phyloP scores from a whole-genome alignment of 2,888 invertebrate species.

The Hemaris fuciformis region DNA sequence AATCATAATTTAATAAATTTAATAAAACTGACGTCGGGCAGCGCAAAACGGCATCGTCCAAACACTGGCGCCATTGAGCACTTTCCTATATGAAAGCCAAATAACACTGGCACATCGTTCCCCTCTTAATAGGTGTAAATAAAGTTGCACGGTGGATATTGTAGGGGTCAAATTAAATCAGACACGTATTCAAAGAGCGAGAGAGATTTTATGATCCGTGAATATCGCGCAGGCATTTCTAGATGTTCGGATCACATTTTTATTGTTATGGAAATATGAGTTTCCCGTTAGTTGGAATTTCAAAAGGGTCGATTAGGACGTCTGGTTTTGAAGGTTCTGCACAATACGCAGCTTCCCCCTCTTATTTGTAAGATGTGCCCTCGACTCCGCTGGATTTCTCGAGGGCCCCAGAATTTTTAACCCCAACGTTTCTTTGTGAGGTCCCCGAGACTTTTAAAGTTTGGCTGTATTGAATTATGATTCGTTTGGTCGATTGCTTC shows the following conservation, averaged over 20 bases:
- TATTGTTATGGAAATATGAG: slow-evolving; percentile 81
- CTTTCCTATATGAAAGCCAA: slow-evolving; percentile 57
- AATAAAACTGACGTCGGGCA: slow-evolving; percentile 40
- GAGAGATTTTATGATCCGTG: slow-evolving; percentile 80
- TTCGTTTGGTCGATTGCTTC: slow-evolving; percentile 59
- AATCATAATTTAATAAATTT: slow-evolving; percentile 44
- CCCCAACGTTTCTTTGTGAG: slow-evolving; percentile 54
- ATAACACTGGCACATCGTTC: slow-evolving; percentile 53
- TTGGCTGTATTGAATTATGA: slow-evolving; percentile 63
- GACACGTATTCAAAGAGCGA: slow-evolving; percentile 63
- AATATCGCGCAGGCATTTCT: slow-evolving; percentile 80
- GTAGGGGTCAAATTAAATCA: slow-evolving; percentile 66
- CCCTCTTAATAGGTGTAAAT: slow-evolving; percentile 45
- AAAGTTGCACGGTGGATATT: slow-evolving; percentile 39
- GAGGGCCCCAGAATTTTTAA: slow-evolving; percentile 60
- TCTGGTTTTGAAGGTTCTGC: slow-evolving; percentile 79
- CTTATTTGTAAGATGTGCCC: slow-evolving; percentile 71
- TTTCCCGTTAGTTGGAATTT: slow-evolving; percentile 80
- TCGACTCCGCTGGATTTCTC: slow-evolving; percentile 51
- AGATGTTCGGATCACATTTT: slow-evolving; percentile 81
- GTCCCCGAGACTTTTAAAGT: slow-evolving; percentile 61
- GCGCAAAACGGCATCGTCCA: slow-evolving; percentile 57
- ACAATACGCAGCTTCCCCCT: slow-evolving; percentile 65
- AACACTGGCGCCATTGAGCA: slow-evolving; percentile 52
- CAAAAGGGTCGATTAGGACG: slow-evolving; percentile 81